phyloP scores from a whole-genome alignment of 2,113 vertebrate species.

The Anolis sagrei region DNA sequence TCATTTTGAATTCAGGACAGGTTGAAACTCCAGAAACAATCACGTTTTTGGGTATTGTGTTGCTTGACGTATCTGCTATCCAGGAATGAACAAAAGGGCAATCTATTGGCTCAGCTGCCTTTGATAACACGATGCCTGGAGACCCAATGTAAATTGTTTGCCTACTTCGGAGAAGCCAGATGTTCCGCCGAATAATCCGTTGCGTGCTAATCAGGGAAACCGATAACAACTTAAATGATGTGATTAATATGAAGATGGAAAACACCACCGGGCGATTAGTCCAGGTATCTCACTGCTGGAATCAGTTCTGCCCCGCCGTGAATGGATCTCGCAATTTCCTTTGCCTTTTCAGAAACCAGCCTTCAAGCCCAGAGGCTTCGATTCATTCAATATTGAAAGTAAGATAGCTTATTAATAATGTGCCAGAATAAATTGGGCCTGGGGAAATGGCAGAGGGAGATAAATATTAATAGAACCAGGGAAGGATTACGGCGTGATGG shows the following conservation, averaged over 20 bases:
- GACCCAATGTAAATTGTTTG: neutral
- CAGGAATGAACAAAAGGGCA: neutral
- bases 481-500: neutral
- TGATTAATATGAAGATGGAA: neutral
- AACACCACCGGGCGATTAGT: neutral
- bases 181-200: neutral
- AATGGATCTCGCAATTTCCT: neutral
- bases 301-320: too few species aligned
- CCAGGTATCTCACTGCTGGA: neutral
- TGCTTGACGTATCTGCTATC: neutral
- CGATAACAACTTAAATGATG: neutral
- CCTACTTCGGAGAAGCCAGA: neutral
- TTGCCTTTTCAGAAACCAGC: neutral
- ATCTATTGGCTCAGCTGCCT: neutral
- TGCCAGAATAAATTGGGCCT: neutral
- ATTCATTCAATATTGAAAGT: constrained; percentile 1
- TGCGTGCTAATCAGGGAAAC: neutral
- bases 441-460: neutral
- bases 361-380: neutral
- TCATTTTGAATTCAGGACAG: too few species aligned
- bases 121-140: neutral
- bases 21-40: too few species aligned
- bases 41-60: too few species aligned
- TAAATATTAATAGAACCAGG: neutral
- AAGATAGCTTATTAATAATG: neutral